A percentile compares a stretch with the other conserved stretches of the same genome.
phyloP scores from a whole-genome alignment of 2,888 invertebrate species.

The Cephus pygmeus region DNA sequence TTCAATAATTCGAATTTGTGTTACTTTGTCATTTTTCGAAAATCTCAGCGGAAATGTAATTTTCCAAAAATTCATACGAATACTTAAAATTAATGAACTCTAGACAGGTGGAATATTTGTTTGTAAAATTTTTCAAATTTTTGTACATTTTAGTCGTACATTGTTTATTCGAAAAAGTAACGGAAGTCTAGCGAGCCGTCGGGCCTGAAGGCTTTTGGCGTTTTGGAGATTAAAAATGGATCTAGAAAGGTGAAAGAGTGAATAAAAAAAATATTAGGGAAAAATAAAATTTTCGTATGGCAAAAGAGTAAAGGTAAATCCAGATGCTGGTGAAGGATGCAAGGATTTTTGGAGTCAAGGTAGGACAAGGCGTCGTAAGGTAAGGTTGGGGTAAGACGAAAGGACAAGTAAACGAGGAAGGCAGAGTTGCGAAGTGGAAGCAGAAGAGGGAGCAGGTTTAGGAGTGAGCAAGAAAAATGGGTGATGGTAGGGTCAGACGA shows the following conservation, averaged over 20 bases:
- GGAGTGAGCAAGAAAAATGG: conserved; percentile 26
- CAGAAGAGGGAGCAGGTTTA: conserved; percentile 1
- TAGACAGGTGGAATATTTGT: no score
- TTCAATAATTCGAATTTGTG: not conserved
- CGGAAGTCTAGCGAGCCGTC: no score
- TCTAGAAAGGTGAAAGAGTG: not conserved
- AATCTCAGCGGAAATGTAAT: not conserved
- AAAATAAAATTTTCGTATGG: not conserved
- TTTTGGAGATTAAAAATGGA: no score
- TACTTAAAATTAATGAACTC: no score
- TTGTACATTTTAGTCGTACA: no score
- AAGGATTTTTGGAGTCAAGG: not conserved
- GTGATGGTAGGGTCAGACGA: conserved; percentile 17
- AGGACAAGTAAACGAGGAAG: conserved; percentile 23
- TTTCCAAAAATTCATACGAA: not conserved
- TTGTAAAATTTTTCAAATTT: no score
- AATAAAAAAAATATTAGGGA: not conserved
- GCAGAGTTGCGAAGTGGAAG: conserved; percentile 19
- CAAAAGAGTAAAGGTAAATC: not conserved
- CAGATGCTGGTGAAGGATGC: not conserved
- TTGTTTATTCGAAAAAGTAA: no score
- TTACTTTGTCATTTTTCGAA: not conserved
- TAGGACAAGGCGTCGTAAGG: conserved; percentile 9
- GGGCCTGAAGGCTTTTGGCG: no score
- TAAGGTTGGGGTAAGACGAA: conserved; percentile 35